Base-by-base conservation (phyloP, 2,888 invertebrate genomes). In the Rotaria sp. region DNA sequence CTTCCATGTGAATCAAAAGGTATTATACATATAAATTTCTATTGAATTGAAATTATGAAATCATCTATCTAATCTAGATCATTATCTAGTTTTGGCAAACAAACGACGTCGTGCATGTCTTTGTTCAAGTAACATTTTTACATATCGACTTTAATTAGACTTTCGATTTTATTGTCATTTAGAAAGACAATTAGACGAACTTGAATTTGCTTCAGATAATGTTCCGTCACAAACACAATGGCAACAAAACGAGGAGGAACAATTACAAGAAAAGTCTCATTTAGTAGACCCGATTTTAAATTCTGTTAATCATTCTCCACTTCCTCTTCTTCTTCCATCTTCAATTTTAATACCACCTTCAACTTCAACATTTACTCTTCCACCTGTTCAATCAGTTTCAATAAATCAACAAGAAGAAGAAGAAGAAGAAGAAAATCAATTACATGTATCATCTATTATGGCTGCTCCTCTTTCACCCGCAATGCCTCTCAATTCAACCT, bases 61-160 rank as follows among this genome's bases (percentile, higher is more conserved):
- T 35, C 7, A 67, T 30, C 30, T 21, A 35, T 67, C 2, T 4
- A 18, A 35, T 21, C 13, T 30, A 67, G 67, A 67, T 67, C 67
- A 67, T 67, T 35, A 5, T 21, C 8, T 35, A 21, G 4, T 67
- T 35, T 18, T 35, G 11, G 8, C 35, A 30, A 67, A 67, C 7
- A 67, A 67, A 35, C 35, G 67, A 67, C 67, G 67, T 35, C 67
- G 67, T 35, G 67, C 35, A 67, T 67, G 67, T 67, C 67, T 67
- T 67, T 67, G 67, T 67, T 67, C 67, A 21, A 67, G 67, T 67
- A 67, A 35, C 1, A 21, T 4, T 7, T 67, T 35, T 2, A 21
- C 7, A 35, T 13, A 8, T 21, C 0, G 15, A 67, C 4, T 67
- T 8, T 67, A 18, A 67, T 7, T 21, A 30, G 15, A 52, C 24